Evolutionary conservation across 2,113 vertebrate species (phyloP).

Genomic region (Chitala chitala): DNA sequence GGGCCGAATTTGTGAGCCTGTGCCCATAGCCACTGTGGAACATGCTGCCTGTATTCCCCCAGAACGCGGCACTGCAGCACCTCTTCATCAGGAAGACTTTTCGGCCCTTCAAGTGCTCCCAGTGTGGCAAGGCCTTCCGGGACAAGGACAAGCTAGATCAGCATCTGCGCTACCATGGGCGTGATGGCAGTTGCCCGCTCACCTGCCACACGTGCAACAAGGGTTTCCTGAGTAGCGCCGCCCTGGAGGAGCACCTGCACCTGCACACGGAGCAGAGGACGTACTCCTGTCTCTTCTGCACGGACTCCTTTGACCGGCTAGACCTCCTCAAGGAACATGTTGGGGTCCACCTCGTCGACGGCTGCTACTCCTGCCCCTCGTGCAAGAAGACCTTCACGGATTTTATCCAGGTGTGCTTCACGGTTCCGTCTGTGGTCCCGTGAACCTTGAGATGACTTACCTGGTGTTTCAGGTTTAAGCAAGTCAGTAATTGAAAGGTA

Average conservation of each 20-base stretch:
- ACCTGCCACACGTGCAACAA: constrained; percentile 92
- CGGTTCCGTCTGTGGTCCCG: neutral
- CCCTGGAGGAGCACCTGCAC: constrained; percentile 86
- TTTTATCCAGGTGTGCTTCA: constrained; percentile 82
- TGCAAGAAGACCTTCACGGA: constrained; percentile 93
- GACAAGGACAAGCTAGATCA: constrained; percentile 95
- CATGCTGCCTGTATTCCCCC: constrained; percentile 26
- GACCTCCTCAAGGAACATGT: constrained; percentile 91
- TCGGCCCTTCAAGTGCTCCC: constrained; percentile 89
- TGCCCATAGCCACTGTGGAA: neutral
- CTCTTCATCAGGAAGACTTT: constrained; percentile 94
- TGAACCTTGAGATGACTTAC: neutral
- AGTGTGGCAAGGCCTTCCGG: constrained; percentile 92
- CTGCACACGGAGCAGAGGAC: constrained; percentile 88
- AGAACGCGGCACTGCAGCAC: constrained; percentile 96
- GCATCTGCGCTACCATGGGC: constrained; percentile 84
- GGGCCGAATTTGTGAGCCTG: too few relatives aligned
- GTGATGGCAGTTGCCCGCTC: constrained; percentile 79
- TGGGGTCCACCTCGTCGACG: constrained; percentile 76
- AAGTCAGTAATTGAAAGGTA: too few relatives aligned
- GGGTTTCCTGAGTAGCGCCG: constrained; percentile 77
- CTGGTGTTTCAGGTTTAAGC: neutral
- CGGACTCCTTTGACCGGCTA: constrained; percentile 83
- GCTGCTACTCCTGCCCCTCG: constrained; percentile 86
- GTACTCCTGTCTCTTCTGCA: constrained; percentile 88